These are phyloP conservation scores for Pissodes strobi DNA, from an alignment of 1,140 invertebrate species.

Conservation along the genomic window DNA sequence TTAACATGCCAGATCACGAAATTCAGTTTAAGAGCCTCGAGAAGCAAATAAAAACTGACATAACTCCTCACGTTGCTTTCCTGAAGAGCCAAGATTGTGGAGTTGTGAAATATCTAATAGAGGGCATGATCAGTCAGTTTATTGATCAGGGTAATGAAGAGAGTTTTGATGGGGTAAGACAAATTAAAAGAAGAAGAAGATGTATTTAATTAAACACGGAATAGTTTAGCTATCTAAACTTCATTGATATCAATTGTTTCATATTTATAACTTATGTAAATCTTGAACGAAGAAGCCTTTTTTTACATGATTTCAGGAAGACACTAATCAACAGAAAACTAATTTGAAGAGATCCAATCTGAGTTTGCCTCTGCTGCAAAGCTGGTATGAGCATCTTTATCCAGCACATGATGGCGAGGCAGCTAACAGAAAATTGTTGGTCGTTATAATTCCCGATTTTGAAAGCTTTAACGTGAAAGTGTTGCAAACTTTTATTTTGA, in stretches of 20 bases:
- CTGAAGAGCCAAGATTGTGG: constrained; percentile 71
- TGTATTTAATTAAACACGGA: too few relatives aligned
- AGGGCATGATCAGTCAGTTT: constrained; percentile 69
- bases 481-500: constrained; percentile 81
- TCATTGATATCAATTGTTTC: too few relatives aligned
- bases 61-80: constrained; percentile 70
- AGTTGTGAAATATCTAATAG: constrained; percentile 68
- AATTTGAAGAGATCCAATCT: constrained; percentile 64
- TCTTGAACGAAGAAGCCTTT: neutral
- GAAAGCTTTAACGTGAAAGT: constrained; percentile 74
- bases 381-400: constrained; percentile 64
- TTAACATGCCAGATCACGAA: constrained; percentile 75
- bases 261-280: neutral
- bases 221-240: too few relatives aligned
- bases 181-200: neutral
- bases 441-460: constrained; percentile 83
- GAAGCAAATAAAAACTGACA: constrained; percentile 59
- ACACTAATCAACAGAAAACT: constrained; percentile 31
- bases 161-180: constrained; percentile 49
- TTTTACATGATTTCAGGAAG: neutral
- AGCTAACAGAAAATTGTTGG: constrained; percentile 60
- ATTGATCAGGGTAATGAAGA: constrained; percentile 54
- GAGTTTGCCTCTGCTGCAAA: constrained; percentile 66
- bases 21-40: constrained; percentile 68
- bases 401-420: constrained; percentile 43